Evolutionary conservation across 2,113 vertebrate species (phyloP).

Genomic region (Microcebus murinus): DNA sequence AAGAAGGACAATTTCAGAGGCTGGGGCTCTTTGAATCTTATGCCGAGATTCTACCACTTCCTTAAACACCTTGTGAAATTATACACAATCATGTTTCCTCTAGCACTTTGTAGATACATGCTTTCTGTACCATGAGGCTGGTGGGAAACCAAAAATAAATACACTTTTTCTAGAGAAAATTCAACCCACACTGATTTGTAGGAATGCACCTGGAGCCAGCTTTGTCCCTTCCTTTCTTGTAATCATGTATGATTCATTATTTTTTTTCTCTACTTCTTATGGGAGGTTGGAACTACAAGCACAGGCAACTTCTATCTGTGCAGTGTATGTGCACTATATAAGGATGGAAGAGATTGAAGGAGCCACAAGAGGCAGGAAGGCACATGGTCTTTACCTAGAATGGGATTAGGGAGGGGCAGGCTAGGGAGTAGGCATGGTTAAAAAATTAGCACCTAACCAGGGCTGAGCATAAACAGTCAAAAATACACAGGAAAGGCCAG

Average conservation of each 20-base stretch:
- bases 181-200: conserved; percentile 64
- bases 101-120: not conserved
- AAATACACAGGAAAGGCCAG: not conserved
- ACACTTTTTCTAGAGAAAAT: conserved; percentile 78
- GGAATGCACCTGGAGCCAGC: conserved; percentile 55
- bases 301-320: not conserved
- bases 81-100: not conserved
- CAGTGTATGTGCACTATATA: not conserved
- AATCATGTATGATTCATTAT: conserved; percentile 71
- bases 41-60: not conserved
- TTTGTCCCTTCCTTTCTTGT: not conserved
- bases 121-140: conserved; percentile 1
- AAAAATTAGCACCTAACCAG: not conserved
- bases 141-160: conserved; percentile 72
- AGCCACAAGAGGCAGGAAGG: not conserved
- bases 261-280: conserved; percentile 77
- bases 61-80: conserved; percentile 31
- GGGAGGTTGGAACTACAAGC: conserved; percentile 61
- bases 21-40: conserved; percentile 44
- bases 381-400: not conserved
- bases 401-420: not conserved
- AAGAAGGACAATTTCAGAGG: not conserved
- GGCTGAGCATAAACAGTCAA: not conserved
- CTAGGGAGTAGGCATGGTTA: rapidly evolving
- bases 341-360: not conserved